phyloP scores from a whole-genome alignment of 2,797 vertebrate genomes.

The Hydrophis major region DNA sequence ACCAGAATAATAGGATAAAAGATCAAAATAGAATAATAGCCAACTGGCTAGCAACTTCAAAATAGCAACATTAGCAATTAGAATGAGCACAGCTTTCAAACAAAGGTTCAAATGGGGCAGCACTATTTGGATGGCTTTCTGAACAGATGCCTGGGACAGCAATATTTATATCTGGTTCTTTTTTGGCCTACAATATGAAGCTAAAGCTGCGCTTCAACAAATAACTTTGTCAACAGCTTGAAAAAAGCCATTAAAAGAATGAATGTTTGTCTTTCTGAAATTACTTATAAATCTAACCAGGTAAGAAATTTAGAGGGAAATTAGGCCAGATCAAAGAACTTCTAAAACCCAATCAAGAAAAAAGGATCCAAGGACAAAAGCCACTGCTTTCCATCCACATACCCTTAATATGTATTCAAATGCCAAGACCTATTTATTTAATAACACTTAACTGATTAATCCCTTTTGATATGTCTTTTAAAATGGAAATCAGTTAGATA shows the following conservation, averaged over 20 bases:
- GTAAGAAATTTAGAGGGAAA: neutral
- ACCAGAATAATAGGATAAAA: constrained; percentile 32
- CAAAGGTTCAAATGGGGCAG: constrained; percentile 34
- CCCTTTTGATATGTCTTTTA: neutral
- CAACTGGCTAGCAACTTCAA: constrained; percentile 40
- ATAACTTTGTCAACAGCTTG: constrained; percentile 43
- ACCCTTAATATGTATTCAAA: neutral
- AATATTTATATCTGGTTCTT: constrained; percentile 26
- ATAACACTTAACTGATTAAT: neutral
- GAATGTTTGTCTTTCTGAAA: neutral
- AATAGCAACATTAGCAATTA: constrained; percentile 41
- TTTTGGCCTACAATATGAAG: constrained; percentile 30
- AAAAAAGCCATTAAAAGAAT: constrained; percentile 34
- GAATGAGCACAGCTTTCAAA: constrained; percentile 45
- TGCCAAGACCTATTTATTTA: neutral
- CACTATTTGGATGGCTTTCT: constrained; percentile 41
- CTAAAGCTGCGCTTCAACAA: constrained; percentile 22
- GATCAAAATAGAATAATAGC: constrained; percentile 55
- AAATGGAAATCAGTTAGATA: neutral
- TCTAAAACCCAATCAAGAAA: neutral
- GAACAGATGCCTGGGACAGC: constrained; percentile 8
- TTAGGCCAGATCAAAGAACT: neutral
- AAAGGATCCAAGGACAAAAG: neutral
- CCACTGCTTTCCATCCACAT: neutral
- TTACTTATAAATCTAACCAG: constrained; percentile 9